phyloP scores from a whole-genome alignment of 2,113 vertebrate species.

The Grammomys surdaster region DNA sequence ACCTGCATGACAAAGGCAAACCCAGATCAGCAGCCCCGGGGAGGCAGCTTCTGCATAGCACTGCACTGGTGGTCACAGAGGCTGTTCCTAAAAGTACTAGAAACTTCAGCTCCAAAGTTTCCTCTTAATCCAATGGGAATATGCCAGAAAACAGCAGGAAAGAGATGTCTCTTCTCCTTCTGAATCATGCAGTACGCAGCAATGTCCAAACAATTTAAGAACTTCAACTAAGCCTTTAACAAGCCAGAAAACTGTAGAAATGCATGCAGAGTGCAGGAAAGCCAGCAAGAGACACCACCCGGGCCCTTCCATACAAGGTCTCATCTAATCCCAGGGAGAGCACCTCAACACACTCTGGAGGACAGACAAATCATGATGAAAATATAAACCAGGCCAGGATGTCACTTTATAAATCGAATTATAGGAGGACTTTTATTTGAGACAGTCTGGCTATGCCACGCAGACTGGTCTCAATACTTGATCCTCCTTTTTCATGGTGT shows the following conservation, averaged over 20 bases:
- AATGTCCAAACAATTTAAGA: constrained; percentile 46
- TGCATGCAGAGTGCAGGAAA: not conserved
- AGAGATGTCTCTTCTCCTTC: not conserved
- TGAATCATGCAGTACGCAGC: constrained; percentile 16
- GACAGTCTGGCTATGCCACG: not conserved
- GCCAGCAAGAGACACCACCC: not conserved
- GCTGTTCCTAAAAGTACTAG: constrained; percentile 34
- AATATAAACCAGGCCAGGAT: not conserved
- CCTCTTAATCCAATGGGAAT: constrained; percentile 47
- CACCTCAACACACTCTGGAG: not conserved
- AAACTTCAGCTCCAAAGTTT: constrained; percentile 52
- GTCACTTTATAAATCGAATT: not conserved
- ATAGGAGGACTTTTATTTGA: not conserved
- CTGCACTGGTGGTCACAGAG: not conserved
- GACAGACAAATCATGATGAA: constrained; percentile 20
- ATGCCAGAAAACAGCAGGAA: constrained; percentile 47
- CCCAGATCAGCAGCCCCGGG: not conserved
- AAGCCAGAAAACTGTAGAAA: constrained; percentile 31
- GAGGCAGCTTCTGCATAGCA: not conserved
- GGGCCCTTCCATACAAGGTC: not conserved
- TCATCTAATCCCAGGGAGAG: not conserved
- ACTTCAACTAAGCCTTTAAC: constrained; percentile 45
- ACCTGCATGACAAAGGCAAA: not conserved
- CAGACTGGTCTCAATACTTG: not conserved
- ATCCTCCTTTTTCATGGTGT: not conserved